Evolutionary conservation across 2,888 invertebrate genomes (phyloP).

Genomic region (Brachyopa scutellaris): DNA sequence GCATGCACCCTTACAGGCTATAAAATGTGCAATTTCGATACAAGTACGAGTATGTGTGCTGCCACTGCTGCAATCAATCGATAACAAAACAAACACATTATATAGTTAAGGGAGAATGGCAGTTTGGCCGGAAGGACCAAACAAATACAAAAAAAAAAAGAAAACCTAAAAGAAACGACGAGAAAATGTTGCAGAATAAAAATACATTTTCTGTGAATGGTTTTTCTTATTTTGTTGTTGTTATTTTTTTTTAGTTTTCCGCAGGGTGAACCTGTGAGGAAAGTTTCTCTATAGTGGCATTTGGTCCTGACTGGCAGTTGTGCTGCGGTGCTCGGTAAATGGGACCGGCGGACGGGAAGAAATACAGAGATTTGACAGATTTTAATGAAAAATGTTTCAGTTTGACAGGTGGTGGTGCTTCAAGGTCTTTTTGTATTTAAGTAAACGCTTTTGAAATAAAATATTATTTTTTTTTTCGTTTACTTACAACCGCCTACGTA

Average conservation of each 20-base stretch:
- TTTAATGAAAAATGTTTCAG: slow-evolving; percentile 66
- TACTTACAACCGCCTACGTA: slow-evolving; percentile 4
- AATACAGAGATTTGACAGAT: slow-evolving; percentile 54
- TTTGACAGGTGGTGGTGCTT: slow-evolving; percentile 68
- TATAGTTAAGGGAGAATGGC: slow-evolving; percentile 16
- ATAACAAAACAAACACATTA: slow-evolving; percentile 49
- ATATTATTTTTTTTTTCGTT: background rate
- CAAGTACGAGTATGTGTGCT: no score
- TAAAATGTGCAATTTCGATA: slow-evolving; percentile 67
- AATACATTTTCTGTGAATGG: slow-evolving; percentile 54
- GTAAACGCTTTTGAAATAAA: slow-evolving; percentile 43
- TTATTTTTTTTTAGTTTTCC: slow-evolving; percentile 26
- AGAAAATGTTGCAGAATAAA: slow-evolving; percentile 55
- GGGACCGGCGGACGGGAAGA: no score
- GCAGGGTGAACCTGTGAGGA: background rate
- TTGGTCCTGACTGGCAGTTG: slow-evolving; percentile 42
- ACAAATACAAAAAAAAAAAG: slow-evolving; percentile 13
- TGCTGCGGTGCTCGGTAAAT: no score
- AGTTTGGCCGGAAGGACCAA: slow-evolving; percentile 55
- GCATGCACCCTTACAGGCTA: slow-evolving; percentile 22
- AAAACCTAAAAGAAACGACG: slow-evolving; percentile 9
- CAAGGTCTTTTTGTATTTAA: slow-evolving; percentile 50
- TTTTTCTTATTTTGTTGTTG: no score
- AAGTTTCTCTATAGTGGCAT: slow-evolving; percentile 27
- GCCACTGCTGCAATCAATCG: slow-evolving; percentile 60